A percentile compares a stretch with the other conserved stretches of the same genome.
These are phyloP conservation scores for Lagopus muta DNA, from an alignment of 2,113 vertebrate genomes.

Conservation along the genomic window DNA sequence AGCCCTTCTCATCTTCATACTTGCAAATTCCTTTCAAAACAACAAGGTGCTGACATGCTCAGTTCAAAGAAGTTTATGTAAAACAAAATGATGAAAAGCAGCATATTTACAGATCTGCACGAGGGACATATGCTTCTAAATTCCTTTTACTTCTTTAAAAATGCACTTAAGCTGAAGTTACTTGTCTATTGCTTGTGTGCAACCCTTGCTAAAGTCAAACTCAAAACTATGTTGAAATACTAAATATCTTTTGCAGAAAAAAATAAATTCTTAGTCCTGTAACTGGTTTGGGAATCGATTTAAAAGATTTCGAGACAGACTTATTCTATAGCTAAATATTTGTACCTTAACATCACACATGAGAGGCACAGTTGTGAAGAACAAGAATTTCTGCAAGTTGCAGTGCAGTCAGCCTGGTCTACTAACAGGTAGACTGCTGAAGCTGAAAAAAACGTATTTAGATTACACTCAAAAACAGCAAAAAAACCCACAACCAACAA, in stretches of 20 bases:
- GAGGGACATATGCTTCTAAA: neutral
- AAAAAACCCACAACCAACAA: neutral
- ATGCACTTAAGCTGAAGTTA: neutral
- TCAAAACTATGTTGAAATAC: neutral
- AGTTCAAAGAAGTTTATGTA: neutral
- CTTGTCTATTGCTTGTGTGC: neutral
- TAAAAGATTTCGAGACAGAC: neutral
- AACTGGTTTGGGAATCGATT: neutral
- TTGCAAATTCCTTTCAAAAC: neutral
- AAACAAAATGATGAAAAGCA: neutral
- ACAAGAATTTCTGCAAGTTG: neutral
- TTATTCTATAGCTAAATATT: neutral
- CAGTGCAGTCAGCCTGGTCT: neutral
- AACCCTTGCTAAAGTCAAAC: neutral
- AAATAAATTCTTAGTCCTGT: neutral
- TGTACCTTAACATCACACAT: neutral
- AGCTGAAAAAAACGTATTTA: neutral
- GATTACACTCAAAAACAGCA: neutral
- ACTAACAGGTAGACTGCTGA: neutral
- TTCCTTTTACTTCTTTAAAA: neutral
- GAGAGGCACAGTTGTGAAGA: neutral
- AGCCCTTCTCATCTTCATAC: neutral
- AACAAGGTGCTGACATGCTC: neutral
- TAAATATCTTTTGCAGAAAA: neutral
- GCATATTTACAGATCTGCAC: neutral